A percentile compares a stretch with the other conserved stretches of the same genome.
Conservation (phyloP, 2,797 vertebrate species). For the Cynodonichthys magdalenae region DNA sequence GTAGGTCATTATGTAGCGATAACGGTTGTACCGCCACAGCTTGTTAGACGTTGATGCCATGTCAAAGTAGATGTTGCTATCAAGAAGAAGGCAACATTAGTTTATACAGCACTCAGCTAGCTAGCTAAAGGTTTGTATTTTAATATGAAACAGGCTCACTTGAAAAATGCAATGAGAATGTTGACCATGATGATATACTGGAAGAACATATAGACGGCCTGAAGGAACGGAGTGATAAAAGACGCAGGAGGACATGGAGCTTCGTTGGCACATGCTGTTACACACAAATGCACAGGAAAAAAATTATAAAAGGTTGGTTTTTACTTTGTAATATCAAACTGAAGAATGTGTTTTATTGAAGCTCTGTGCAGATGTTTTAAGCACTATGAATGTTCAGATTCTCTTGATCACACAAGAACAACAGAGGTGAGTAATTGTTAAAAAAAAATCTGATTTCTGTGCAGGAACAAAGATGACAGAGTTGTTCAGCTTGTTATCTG, state of each 20-base stretch:
- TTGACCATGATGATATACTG: constrained; percentile 99
- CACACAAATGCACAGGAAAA: constrained; percentile 37
- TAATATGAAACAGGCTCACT: constrained; percentile 79
- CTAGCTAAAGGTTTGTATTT: neutral
- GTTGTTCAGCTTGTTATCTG: too few relatives aligned
- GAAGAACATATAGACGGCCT: constrained; percentile 96
- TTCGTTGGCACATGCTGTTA: constrained; percentile 83
- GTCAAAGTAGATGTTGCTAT: constrained; percentile 92
- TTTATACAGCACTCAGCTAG: neutral
- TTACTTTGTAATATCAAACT: too few relatives aligned
- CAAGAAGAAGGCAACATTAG: neutral
- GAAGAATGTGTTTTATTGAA: too few relatives aligned
- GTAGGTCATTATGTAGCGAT: constrained; percentile 96
- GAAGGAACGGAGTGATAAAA: constrained; percentile 91
- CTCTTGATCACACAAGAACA: too few relatives aligned
- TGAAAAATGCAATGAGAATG: constrained; percentile 96
- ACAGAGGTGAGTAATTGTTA: neutral
- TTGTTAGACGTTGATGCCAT: constrained; percentile 91
- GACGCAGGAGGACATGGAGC: constrained; percentile 87
- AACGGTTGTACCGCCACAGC: constrained; percentile 97
- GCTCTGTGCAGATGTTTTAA: too few relatives aligned
- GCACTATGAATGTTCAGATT: too few relatives aligned
- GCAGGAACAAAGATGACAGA: too few relatives aligned
- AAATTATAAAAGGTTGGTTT: too few relatives aligned
- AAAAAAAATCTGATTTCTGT: too few relatives aligned